phyloP scores from a whole-genome alignment of 2,113 vertebrate species.

The Daboia siamensis region DNA sequence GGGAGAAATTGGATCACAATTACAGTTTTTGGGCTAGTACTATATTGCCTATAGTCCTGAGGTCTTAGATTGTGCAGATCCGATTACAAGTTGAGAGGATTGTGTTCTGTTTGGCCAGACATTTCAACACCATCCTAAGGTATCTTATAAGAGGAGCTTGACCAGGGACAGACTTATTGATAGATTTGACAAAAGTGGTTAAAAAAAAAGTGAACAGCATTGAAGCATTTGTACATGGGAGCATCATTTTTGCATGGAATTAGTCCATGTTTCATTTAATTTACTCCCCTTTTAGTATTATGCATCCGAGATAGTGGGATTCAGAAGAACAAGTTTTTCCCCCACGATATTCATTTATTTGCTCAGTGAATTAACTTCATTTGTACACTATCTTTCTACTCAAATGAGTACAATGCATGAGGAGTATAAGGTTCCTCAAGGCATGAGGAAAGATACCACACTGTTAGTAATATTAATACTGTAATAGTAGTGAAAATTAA shows the following conservation, averaged over 20 bases:
- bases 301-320: neutral
- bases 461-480: neutral
- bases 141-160: neutral
- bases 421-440: neutral
- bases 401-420: neutral
- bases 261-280: neutral
- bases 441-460: neutral
- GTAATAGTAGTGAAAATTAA: neutral
- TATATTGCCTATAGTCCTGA: neutral
- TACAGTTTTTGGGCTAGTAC: neutral
- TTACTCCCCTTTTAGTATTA: neutral
- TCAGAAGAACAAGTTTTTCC: neutral
- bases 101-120: neutral
- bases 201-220: neutral
- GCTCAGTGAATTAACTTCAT: neutral
- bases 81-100: neutral
- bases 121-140: neutral
- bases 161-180: neutral
- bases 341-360: neutral
- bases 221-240: neutral
- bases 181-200: neutral
- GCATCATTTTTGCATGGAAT: neutral
- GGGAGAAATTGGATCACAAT: neutral
- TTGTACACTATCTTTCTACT: neutral
- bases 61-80: neutral